Evolutionary conservation across 1,140 invertebrate species (phyloP).

Genomic region (Saccostrea echinata): DNA sequence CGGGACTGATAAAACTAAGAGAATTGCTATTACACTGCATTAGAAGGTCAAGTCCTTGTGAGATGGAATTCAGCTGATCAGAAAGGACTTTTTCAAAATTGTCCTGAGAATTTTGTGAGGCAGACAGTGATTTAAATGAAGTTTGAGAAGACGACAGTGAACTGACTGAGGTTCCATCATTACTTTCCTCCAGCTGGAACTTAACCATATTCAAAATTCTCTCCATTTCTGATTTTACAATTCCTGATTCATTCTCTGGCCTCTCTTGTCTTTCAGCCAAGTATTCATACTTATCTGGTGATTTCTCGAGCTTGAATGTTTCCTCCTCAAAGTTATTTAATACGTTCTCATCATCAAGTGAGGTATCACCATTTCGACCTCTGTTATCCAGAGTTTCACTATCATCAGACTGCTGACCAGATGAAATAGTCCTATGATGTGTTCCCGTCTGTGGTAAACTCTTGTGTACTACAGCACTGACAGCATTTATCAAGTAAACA

Average conservation of each 20-base stretch:
- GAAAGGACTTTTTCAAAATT: not conserved
- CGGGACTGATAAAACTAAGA: not conserved
- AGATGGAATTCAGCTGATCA: not conserved
- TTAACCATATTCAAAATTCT: not conserved
- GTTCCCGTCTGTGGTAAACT: not conserved
- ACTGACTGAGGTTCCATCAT: not conserved
- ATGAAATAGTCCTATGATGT: not conserved
- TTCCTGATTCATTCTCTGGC: not conserved
- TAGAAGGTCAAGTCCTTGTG: not conserved
- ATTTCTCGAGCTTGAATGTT: not conserved
- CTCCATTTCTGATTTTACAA: not conserved
- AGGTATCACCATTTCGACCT: not conserved
- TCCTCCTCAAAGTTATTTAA: not conserved
- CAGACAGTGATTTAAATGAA: not conserved
- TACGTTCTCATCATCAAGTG: not conserved
- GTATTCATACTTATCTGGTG: not conserved
- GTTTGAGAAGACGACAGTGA: not conserved
- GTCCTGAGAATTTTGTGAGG: not conserved
- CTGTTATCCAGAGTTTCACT: not conserved
- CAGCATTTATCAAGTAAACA: not conserved
- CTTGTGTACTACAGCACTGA: slow-evolving; percentile 35
- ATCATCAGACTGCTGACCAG: not conserved
- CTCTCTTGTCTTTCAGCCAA: not conserved
- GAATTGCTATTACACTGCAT: not conserved
- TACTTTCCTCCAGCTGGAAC: not conserved